Evolutionary conservation across 2,113 vertebrate species (phyloP).

Genomic region (Irena cyanogastra): DNA sequence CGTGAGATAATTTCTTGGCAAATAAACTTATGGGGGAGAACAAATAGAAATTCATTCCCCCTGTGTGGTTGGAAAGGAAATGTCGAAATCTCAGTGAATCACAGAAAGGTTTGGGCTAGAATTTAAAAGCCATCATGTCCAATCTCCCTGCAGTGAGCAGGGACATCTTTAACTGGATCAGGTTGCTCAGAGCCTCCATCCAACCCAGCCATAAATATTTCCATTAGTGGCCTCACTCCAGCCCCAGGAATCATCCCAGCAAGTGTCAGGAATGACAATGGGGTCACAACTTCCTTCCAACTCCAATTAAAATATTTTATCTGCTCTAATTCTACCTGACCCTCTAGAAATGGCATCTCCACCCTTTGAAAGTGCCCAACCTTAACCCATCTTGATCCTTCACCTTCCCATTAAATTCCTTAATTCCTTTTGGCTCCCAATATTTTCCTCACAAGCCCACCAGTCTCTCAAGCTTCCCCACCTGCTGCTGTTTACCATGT

Average conservation of each 20-base stretch:
- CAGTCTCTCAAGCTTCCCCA: background rate
- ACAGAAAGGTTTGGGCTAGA: background rate
- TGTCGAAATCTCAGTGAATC: background rate
- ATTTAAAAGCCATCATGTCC: background rate
- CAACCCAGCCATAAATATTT: background rate
- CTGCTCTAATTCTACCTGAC: background rate
- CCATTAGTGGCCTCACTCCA: background rate
- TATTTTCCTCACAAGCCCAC: background rate
- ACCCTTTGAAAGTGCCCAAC: background rate
- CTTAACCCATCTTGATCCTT: background rate
- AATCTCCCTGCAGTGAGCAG: background rate
- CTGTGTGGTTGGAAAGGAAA: rapidly evolving
- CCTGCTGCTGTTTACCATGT: background rate
- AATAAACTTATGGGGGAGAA: background rate
- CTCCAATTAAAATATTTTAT: background rate
- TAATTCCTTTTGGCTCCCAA: background rate
- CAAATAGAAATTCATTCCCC: background rate
- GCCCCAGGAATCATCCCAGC: background rate
- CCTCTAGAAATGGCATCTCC: background rate
- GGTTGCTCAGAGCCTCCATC: background rate
- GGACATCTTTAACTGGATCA: background rate
- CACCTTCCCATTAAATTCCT: background rate
- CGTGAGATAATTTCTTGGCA: background rate
- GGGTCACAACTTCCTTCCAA: background rate
- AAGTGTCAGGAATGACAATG: background rate